A percentile compares a stretch with the other conserved stretches of the same genome.
phyloP scores from a whole-genome alignment of 2,797 vertebrate species.

The Danio aesculapii region DNA sequence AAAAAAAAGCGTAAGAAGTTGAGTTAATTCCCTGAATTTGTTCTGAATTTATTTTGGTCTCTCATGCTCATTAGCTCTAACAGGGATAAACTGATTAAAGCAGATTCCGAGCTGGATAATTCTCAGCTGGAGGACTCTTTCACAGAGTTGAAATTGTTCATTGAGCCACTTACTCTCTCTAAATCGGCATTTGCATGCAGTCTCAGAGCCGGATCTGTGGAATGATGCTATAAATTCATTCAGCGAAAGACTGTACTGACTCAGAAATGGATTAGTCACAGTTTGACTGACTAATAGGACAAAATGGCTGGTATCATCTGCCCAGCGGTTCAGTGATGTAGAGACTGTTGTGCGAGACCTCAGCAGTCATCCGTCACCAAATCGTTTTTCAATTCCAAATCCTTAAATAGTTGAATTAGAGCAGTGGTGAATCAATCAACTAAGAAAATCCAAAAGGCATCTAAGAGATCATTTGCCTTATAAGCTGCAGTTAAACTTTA shows the following conservation, averaged over 20 bases:
- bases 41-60: constrained; percentile 31
- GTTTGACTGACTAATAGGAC: constrained; percentile 44
- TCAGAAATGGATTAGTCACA: constrained; percentile 51
- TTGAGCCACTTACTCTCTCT: constrained; percentile 37
- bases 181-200: constrained; percentile 35
- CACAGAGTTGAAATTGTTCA: constrained; percentile 44
- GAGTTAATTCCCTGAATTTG: constrained; percentile 15
- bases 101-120: constrained; percentile 27
- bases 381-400: constrained; percentile 13
- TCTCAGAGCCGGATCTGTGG: constrained; percentile 29
- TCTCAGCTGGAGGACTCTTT: constrained; percentile 40
- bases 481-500: too few species aligned
- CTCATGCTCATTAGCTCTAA: constrained; percentile 31
- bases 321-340: constrained; percentile 11
- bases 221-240: constrained; percentile 32
- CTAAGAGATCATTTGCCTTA: neutral
- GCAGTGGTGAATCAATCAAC: constrained; percentile 6
- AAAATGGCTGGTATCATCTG: constrained; percentile 39
- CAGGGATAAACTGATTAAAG: constrained; percentile 39
- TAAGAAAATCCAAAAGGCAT: neutral
- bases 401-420: constrained; percentile 18
- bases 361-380: neutral
- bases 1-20: neutral
- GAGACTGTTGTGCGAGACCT: constrained; percentile 13
- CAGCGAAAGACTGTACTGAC: constrained; percentile 25